These are phyloP conservation scores for Drosophila recens DNA, from an alignment of 2,888 invertebrate genomes.

Conservation along the genomic window DNA sequence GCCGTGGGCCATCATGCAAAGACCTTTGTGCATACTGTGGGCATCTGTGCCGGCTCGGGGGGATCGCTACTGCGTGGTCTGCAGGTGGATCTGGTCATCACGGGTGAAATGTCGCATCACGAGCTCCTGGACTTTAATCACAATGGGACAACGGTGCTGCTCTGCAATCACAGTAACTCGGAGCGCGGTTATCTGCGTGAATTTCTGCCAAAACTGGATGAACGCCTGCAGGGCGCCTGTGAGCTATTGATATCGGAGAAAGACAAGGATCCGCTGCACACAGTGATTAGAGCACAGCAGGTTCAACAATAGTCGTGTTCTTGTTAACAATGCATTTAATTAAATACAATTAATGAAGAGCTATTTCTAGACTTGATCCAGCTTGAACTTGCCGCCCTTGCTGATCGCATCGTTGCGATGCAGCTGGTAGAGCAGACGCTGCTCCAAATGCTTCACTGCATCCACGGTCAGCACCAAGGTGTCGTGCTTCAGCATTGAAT, in stretches of 20 bases:
- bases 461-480: constrained; percentile 94
- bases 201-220: constrained; percentile 86
- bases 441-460: constrained; percentile 94
- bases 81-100: constrained; percentile 92
- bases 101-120: constrained; percentile 98
- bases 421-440: constrained; percentile 89
- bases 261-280: constrained; percentile 92
- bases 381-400: constrained; percentile 86
- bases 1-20: constrained; percentile 85
- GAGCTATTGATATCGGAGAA: constrained; percentile 89
- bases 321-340: constrained; percentile 50
- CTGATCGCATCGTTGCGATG: constrained; percentile 87
- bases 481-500: constrained; percentile 98
- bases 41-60: constrained; percentile 96
- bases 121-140: constrained; percentile 95
- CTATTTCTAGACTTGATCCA: constrained; percentile 86
- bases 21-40: constrained; percentile 88
- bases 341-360: constrained; percentile 42
- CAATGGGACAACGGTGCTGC: constrained; percentile 91
- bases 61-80: constrained; percentile 90
- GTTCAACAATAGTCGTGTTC: constrained; percentile 24
- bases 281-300: constrained; percentile 80
- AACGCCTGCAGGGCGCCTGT: constrained; percentile 84
- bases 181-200: constrained; percentile 93
- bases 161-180: constrained; percentile 97